phyloP scores from a whole-genome alignment of 2,113 vertebrate species.

The Neolamprologus devosi region DNA sequence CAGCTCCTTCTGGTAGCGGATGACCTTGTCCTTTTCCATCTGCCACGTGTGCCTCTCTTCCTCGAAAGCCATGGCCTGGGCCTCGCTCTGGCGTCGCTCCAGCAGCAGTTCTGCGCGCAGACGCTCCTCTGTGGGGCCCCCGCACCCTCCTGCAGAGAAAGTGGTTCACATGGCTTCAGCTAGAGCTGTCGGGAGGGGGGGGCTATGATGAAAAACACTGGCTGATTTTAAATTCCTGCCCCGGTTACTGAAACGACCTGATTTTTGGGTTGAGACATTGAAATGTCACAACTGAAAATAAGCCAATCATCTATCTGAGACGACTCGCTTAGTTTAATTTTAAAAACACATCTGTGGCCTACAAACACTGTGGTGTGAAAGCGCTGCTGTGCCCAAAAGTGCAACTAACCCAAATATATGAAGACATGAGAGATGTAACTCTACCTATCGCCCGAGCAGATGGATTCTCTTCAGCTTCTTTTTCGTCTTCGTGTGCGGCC shows the following conservation, averaged over 20 bases:
- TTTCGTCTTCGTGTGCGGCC: slow-evolving; percentile 55
- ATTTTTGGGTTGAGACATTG: neutral
- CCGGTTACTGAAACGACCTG: slow-evolving; percentile 20
- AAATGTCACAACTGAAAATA: neutral
- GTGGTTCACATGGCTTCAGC: slow-evolving; percentile 17
- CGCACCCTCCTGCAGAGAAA: slow-evolving; percentile 42
- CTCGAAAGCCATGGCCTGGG: slow-evolving; percentile 86
- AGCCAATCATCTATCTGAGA: neutral
- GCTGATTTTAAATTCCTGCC: slow-evolving; percentile 19
- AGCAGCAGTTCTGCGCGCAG: slow-evolving; percentile 87
- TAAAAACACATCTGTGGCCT: neutral
- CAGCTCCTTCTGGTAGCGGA: slow-evolving; percentile 81
- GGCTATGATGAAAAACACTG: slow-evolving; percentile 2
- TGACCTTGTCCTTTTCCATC: slow-evolving; percentile 85
- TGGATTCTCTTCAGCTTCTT: slow-evolving; percentile 37
- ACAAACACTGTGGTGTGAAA: neutral
- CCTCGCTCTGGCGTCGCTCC: slow-evolving; percentile 87
- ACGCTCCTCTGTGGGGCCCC: slow-evolving; percentile 72
- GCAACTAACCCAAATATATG: neutral
- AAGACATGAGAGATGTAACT: neutral
- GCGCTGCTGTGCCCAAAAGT: neutral
- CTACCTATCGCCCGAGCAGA: slow-evolving; percentile 20
- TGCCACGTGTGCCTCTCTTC: slow-evolving; percentile 90
- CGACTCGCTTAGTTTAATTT: neutral
- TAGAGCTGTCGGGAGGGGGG: neutral